phyloP scores from a whole-genome alignment of 2,113 vertebrate genomes.

The Illadopsis cleaveri region DNA sequence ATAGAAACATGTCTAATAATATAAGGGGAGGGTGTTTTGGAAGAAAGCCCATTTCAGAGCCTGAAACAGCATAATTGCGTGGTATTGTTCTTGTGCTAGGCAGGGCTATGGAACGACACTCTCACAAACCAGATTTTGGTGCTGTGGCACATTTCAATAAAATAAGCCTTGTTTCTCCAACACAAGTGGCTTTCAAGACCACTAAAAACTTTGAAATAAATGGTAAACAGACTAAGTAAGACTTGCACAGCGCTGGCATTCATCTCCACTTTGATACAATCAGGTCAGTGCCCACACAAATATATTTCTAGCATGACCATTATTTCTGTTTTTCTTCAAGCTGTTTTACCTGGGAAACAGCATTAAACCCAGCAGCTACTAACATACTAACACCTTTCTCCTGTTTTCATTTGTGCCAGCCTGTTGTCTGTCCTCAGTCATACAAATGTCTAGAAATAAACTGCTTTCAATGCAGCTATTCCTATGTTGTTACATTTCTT shows the following conservation, averaged over 20 bases:
- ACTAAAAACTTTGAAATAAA: constrained; percentile 47
- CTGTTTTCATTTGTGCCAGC: not conserved
- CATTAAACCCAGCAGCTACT: not conserved
- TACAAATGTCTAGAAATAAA: not conserved
- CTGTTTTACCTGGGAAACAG: not conserved
- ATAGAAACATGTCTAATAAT: constrained; percentile 49
- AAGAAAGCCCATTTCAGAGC: constrained; percentile 42
- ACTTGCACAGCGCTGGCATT: not conserved
- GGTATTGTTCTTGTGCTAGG: constrained; percentile 15
- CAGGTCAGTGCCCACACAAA: not conserved
- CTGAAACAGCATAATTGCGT: constrained; percentile 19
- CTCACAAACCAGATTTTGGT: constrained; percentile 27
- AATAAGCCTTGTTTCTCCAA: constrained; percentile 43
- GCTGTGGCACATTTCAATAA: not conserved
- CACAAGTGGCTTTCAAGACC: constrained; percentile 37
- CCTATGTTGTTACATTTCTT: not conserved
- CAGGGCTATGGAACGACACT: not conserved
- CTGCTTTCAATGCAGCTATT: not conserved
- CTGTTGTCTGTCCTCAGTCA: not conserved
- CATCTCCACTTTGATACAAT: constrained; percentile 1
- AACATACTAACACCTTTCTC: not conserved
- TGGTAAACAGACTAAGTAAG: constrained; percentile 35
- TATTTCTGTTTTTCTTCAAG: not conserved
- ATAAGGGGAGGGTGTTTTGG: constrained; percentile 37
- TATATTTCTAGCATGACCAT: not conserved